A percentile compares a stretch with the other conserved stretches of the same genome.
Conservation (phyloP, 2,797 vertebrate genomes). For the Enteromius unitaeniatus region DNA sequence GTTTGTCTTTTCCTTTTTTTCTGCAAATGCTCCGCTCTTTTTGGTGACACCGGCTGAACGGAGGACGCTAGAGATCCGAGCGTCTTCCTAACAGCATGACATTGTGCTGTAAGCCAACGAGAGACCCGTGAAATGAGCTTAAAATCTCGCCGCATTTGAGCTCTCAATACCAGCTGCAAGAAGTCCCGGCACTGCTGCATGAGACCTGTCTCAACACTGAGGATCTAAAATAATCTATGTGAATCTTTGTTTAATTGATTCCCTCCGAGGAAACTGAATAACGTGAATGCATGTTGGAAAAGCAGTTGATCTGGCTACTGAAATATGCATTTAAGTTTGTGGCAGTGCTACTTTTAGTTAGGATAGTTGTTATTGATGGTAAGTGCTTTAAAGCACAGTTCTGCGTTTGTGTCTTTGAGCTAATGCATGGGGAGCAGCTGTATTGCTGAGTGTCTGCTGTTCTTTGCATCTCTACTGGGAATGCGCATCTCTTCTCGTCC, state of each 20-base stretch:
- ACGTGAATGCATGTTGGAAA: neutral
- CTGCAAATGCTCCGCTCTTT: neutral
- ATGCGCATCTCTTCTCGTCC: constrained; percentile 83
- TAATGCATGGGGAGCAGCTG: constrained; percentile 84
- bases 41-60: neutral
- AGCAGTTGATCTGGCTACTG: neutral
- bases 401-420: constrained; percentile 49
- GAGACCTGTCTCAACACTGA: neutral
- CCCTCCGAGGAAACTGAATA: neutral
- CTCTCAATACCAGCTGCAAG: constrained; percentile 31
- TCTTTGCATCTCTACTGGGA: constrained; percentile 59
- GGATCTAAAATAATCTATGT: neutral
- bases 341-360: neutral
- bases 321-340: neutral
- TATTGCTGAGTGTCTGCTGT: constrained; percentile 80
- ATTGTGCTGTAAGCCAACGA: constrained; percentile 36
- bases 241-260: neutral
- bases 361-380: neutral
- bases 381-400: constrained; percentile 15
- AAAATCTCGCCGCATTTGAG: constrained; percentile 37
- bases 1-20: constrained; percentile 9
- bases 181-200: neutral
- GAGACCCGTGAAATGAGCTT: constrained; percentile 54
- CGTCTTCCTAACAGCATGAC: constrained; percentile 32
- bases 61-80: neutral